These are phyloP conservation scores for Athripsodes cinereus DNA, from an alignment of 2,888 invertebrate genomes.

Conservation along the genomic window DNA sequence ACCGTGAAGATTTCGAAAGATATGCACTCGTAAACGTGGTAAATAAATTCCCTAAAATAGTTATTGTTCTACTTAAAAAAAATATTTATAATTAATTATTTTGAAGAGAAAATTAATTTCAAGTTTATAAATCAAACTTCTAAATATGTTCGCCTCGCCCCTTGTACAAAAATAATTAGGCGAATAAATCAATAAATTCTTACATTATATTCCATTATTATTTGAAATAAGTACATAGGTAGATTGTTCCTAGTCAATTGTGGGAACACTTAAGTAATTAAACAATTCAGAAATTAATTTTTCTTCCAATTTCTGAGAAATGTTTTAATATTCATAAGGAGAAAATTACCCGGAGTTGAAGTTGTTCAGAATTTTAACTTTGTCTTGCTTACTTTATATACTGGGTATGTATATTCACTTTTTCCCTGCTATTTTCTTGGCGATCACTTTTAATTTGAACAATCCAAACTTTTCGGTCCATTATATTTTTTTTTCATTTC, in stretches of 20 bases:
- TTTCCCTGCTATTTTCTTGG: slow-evolving; percentile 1
- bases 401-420: background rate
- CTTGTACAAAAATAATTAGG: too few species aligned
- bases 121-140: too few species aligned
- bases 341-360: slow-evolving; percentile 7
- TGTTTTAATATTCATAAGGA: slow-evolving; percentile 18
- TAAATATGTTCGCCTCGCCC: too few species aligned
- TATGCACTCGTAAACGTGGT: too few species aligned
- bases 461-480: slow-evolving; percentile 8
- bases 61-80: too few species aligned
- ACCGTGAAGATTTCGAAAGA: too few species aligned
- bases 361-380: slow-evolving; percentile 6
- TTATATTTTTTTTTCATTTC: slow-evolving; percentile 3
- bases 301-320: slow-evolving; percentile 7
- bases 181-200: too few species aligned
- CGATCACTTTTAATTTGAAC: slow-evolving; percentile 15
- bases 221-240: too few species aligned
- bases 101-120: too few species aligned
- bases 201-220: too few species aligned
- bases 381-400: background rate
- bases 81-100: too few species aligned
- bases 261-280: slow-evolving; percentile 1
- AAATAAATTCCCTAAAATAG: too few species aligned
- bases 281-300: slow-evolving; percentile 11
- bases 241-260: background rate